These are phyloP conservation scores for Rhizomys pruinosus DNA, from an alignment of 2,113 vertebrate species.

Conservation along the genomic window DNA sequence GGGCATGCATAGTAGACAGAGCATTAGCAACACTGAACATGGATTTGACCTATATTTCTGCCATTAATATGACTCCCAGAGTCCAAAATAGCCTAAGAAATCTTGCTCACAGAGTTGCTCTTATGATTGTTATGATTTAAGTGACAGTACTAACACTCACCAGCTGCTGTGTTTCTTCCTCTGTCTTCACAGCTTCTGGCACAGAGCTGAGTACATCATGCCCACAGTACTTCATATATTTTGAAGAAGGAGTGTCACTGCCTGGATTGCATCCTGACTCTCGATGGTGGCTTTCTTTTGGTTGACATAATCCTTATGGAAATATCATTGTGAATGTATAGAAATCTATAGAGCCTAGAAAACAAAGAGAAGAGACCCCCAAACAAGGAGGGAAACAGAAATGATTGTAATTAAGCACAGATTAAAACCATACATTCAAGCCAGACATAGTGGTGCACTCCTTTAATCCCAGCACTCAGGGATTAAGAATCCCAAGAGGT, in stretches of 20 bases:
- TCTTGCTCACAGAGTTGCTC: not conserved
- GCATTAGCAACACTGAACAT: not conserved
- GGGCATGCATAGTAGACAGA: not conserved
- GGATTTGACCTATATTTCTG: conserved; percentile 22
- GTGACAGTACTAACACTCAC: not conserved
- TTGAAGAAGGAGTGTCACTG: conserved; percentile 27
- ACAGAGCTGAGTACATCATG: not conserved
- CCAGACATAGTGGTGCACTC: too few species aligned
- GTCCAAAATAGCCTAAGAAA: not conserved
- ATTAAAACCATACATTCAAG: conserved; percentile 28
- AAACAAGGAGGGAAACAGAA: not conserved
- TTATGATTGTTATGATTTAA: not conserved
- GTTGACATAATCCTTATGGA: conserved; percentile 74
- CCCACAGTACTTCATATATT: not conserved
- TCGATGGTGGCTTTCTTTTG: conserved; percentile 73
- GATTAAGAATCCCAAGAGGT: too few species aligned
- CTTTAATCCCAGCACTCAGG: too few species aligned
- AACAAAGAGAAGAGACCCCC: not conserved
- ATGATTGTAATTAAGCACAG: conserved; percentile 8
- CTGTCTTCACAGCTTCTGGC: not conserved
- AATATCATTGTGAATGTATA: conserved; percentile 76
- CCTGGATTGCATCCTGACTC: conserved; percentile 71
- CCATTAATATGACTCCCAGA: not conserved
- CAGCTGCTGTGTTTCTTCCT: not conserved
- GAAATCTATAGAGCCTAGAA: conserved; percentile 73